A percentile compares a stretch with the other conserved stretches of the same genome.
phyloP scores from a whole-genome alignment of 2,888 invertebrate species.

The Drosophila putrida region DNA sequence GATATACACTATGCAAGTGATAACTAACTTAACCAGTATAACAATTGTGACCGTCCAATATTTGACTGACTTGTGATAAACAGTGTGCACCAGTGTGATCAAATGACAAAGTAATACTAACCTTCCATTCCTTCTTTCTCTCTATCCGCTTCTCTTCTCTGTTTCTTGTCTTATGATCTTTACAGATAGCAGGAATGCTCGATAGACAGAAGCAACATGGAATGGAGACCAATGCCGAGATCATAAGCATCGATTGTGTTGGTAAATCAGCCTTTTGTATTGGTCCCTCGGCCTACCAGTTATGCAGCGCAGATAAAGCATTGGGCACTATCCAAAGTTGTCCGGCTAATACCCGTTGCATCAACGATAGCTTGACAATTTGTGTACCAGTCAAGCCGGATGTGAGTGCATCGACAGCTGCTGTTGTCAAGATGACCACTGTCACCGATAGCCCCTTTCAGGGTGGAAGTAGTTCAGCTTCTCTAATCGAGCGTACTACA shows the following conservation, averaged over 20 bases:
- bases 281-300: slow-evolving; percentile 78
- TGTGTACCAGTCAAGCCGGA: slow-evolving; percentile 74
- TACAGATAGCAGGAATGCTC: slow-evolving; percentile 76
- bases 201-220: slow-evolving; percentile 60
- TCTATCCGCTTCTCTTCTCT: slow-evolving; percentile 7
- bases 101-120: slow-evolving; percentile 29
- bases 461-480: slow-evolving; percentile 33
- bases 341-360: slow-evolving; percentile 74
- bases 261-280: slow-evolving; percentile 81
- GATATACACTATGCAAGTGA: slow-evolving; percentile 78
- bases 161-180: slow-evolving; percentile 6
- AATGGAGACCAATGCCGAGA: slow-evolving; percentile 41
- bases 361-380: slow-evolving; percentile 79
- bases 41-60: slow-evolving; percentile 45
- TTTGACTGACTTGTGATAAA: slow-evolving; percentile 47
- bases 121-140: slow-evolving; percentile 9
- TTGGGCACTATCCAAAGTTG: slow-evolving; percentile 65
- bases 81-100: slow-evolving; percentile 44
- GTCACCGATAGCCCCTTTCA: slow-evolving; percentile 49
- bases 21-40: slow-evolving; percentile 55
- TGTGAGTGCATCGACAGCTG: slow-evolving; percentile 34
- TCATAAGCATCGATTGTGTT: slow-evolving; percentile 72
- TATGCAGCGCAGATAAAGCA: slow-evolving; percentile 68
- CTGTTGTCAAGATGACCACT: slow-evolving; percentile 66
- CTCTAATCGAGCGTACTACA: slow-evolving; percentile 34